Conservation (phyloP, 2,888 invertebrate species). For the Standfussiana lucernea region DNA sequence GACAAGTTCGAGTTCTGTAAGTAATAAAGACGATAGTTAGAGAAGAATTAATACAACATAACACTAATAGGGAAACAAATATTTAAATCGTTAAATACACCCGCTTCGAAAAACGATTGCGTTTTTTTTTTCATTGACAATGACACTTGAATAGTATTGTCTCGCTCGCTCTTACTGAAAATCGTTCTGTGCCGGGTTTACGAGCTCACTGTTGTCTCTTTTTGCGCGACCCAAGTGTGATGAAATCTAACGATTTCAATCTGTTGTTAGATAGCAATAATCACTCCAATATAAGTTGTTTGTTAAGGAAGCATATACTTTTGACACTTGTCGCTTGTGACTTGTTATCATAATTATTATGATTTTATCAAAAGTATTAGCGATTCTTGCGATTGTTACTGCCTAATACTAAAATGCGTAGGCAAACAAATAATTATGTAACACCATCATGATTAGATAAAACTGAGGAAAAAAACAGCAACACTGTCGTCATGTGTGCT, state of each 20-base stretch:
- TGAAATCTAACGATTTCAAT: background rate
- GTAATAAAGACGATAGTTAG: slow-evolving; percentile 8
- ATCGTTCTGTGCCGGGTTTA: background rate
- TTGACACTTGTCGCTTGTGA: background rate
- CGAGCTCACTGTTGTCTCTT: background rate
- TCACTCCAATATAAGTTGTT: background rate
- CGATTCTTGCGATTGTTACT: background rate
- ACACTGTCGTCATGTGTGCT: background rate
- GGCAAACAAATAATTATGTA: background rate
- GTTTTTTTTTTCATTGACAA: background rate
- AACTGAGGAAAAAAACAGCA: background rate
- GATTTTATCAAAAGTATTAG: background rate
- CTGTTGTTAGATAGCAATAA: background rate
- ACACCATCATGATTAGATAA: background rate
- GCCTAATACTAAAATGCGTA: background rate
- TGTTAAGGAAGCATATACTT: background rate
- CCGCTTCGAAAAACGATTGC: background rate
- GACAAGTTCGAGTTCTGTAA: slow-evolving; percentile 59
- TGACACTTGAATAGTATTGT: background rate
- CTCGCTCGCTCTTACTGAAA: background rate
- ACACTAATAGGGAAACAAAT: background rate
- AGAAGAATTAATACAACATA: background rate
- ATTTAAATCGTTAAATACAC: background rate
- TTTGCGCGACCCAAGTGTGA: background rate
- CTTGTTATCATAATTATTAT: background rate